Evolutionary conservation across 2,888 invertebrate genomes (phyloP).

Genomic region (Lymantria dispar): DNA sequence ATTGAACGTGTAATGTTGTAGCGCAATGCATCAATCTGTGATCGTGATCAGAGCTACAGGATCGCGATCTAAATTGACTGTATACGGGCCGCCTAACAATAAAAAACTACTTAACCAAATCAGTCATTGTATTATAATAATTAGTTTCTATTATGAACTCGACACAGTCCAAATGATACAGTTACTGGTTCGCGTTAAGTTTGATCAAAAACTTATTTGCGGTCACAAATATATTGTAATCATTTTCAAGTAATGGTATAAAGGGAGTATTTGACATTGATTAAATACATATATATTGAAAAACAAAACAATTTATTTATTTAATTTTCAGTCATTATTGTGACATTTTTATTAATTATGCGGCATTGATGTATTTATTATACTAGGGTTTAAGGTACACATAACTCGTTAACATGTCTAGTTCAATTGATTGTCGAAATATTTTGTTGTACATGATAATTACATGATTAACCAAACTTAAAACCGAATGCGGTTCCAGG

Average conservation of each 20-base stretch:
- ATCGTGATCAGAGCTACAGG: too few species aligned
- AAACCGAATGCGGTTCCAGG: conserved; percentile 85
- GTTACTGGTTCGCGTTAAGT: conserved; percentile 3
- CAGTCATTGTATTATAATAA: conserved; percentile 59
- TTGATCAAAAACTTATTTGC: background rate
- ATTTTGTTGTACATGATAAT: conserved; percentile 7
- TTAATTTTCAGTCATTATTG: background rate
- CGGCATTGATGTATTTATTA: conserved; percentile 36
- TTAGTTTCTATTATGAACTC: conserved; percentile 37
- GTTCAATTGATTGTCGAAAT: conserved; percentile 9
- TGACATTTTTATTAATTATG: conserved; percentile 23
- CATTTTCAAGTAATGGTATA: background rate
- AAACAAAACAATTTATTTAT: background rate
- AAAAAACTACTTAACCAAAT: conserved; percentile 62
- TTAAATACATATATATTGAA: background rate
- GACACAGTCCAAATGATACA: conserved; percentile 14
- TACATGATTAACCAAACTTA: conserved; percentile 84
- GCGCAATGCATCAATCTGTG: too few species aligned
- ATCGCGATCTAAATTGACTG: too few species aligned
- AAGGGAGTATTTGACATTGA: background rate
- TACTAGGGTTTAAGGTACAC: conserved; percentile 27
- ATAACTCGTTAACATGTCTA: conserved; percentile 18
- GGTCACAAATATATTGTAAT: background rate
- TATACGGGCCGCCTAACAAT: conserved; percentile 24
- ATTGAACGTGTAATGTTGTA: too few species aligned